Evolutionary conservation across 2,888 invertebrate species (phyloP).

Genomic region (Drosophila macrospina): DNA sequence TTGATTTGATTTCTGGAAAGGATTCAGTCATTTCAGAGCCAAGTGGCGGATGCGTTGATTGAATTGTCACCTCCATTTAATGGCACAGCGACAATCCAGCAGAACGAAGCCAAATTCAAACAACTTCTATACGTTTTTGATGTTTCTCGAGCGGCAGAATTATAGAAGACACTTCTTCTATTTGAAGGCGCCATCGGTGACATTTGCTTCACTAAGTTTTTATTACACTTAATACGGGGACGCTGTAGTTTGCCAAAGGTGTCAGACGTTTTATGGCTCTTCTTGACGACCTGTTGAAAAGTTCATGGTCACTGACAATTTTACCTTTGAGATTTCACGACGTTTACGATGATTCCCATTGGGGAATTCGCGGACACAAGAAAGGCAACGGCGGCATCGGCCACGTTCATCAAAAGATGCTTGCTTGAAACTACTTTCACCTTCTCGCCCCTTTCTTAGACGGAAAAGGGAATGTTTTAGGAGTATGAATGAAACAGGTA

Average conservation of each 20-base stretch:
- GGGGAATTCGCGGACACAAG: constrained; percentile 10
- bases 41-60: constrained; percentile 71
- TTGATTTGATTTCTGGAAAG: constrained; percentile 79
- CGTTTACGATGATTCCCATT: constrained; percentile 18
- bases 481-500: constrained; percentile 22
- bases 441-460: constrained; percentile 5
- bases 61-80: constrained; percentile 80
- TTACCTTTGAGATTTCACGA: constrained; percentile 40
- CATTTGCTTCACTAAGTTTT: constrained; percentile 42
- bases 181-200: constrained; percentile 60
- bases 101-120: constrained; percentile 32
- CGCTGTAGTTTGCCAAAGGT: constrained; percentile 57
- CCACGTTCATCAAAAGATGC: constrained; percentile 38
- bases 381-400: not conserved
- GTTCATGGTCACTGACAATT: constrained; percentile 70
- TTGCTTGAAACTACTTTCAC: constrained; percentile 36
- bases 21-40: constrained; percentile 60
- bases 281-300: constrained; percentile 75
- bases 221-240: constrained; percentile 34
- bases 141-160: constrained; percentile 38
- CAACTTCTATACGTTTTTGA: constrained; percentile 55
- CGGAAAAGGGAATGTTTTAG: constrained; percentile 10
- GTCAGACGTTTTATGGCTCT: constrained; percentile 75
- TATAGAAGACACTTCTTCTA: constrained; percentile 19
- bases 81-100: constrained; percentile 38